phyloP scores from a whole-genome alignment of 2,797 vertebrate genomes.

The Rousettus madagascariensis region DNA sequence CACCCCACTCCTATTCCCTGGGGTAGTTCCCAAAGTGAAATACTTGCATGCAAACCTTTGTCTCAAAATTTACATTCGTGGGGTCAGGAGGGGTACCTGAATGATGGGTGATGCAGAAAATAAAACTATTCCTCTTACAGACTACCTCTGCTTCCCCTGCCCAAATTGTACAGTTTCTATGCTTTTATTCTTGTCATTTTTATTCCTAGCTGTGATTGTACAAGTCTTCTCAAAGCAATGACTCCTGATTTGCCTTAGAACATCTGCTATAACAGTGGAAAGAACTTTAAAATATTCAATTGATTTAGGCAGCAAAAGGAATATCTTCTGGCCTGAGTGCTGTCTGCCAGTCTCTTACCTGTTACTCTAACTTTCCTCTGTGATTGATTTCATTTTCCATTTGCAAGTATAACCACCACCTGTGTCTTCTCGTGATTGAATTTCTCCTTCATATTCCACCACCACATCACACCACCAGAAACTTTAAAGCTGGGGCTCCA shows the following conservation, averaged over 20 bases:
- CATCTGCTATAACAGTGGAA: constrained; percentile 10
- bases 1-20: neutral
- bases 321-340: neutral
- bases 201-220: constrained; percentile 1
- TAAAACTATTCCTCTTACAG: neutral
- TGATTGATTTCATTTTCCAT: constrained; percentile 44
- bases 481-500: neutral
- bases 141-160: neutral
- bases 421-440: neutral
- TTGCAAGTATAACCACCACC: constrained; percentile 48
- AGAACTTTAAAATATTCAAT: constrained; percentile 57
- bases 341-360: constrained; percentile 14
- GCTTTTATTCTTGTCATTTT: neutral
- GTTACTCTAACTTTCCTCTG: neutral
- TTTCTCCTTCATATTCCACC: neutral
- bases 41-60: neutral
- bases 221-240: constrained; percentile 10
- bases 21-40: neutral
- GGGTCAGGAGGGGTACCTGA: neutral
- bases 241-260: constrained; percentile 39
- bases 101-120: neutral
- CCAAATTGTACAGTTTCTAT: neutral
- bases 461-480: neutral
- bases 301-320: constrained; percentile 41
- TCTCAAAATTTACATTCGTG: neutral